Evolutionary conservation across 2,113 vertebrate species (phyloP).

Genomic region (Bos indicus): DNA sequence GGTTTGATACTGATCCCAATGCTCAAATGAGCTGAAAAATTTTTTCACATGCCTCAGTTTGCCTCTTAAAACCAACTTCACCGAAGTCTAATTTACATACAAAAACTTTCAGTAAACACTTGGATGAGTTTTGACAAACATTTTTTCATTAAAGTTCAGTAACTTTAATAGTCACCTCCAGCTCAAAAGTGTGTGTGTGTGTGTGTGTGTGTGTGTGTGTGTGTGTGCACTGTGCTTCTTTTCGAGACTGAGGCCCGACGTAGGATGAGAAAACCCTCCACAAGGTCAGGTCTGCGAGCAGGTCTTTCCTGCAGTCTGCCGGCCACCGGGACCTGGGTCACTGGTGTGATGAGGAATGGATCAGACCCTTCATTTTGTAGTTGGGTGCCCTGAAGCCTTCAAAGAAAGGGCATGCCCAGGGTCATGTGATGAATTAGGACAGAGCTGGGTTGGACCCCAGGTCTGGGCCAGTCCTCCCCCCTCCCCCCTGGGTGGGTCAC

Average conservation of each 20-base stretch:
- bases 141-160: not conserved
- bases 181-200: no score
- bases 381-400: not conserved
- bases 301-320: not conserved
- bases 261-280: not conserved
- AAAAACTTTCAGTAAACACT: not conserved
- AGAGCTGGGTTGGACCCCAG: not conserved
- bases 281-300: not conserved
- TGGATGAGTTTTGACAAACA: not conserved
- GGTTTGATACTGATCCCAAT: not conserved
- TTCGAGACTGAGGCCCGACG: not conserved
- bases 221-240: not conserved
- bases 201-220: not conserved
- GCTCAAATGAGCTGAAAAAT: not conserved
- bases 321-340: not conserved
- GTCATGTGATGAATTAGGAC: not conserved
- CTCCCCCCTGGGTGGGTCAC: not conserved
- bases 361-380: not conserved
- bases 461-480: not conserved
- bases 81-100: not conserved
- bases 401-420: not conserved
- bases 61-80: not conserved
- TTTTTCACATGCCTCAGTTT: not conserved
- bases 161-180: not conserved
- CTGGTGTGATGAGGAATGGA: not conserved